phyloP scores from a whole-genome alignment of 2,888 invertebrate species.

The Diabrotica balteata region DNA sequence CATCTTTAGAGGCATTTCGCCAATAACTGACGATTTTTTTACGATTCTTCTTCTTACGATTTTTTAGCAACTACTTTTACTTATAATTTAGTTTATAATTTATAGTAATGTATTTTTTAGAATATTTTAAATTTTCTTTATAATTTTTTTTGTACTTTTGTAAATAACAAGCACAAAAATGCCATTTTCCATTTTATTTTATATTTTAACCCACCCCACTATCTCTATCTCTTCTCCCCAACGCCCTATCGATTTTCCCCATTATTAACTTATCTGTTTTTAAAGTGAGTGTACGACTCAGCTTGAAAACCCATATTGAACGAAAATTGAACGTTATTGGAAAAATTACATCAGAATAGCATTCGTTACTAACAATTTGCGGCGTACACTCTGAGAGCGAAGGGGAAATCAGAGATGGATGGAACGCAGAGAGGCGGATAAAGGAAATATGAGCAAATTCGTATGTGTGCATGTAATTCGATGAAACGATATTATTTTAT shows the following conservation, averaged over 20 bases:
- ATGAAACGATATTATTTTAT: background rate
- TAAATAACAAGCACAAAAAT: background rate
- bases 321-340: conserved; percentile 56
- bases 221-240: background rate
- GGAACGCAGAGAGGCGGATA: no score
- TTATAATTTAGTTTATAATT: no score
- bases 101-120: no score
- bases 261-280: conserved; percentile 42
- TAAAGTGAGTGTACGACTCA: conserved; percentile 36
- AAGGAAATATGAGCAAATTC: no score
- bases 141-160: no score
- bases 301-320: conserved; percentile 43
- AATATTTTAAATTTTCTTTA: no score
- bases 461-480: no score
- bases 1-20: no score
- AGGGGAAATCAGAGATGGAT: conserved; percentile 5
- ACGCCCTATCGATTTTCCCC: conserved; percentile 34
- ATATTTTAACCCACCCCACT: background rate
- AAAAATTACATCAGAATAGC: conserved; percentile 57
- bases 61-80: no score
- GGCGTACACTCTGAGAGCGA: conserved; percentile 48
- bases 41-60: no score
- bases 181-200: background rate
- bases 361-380: conserved; percentile 57
- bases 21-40: no score